Evolutionary conservation across 2,797 vertebrate species (phyloP), one percentile per base, ranked within the genome.

Genomic region (Champsocephalus esox): DNA sequence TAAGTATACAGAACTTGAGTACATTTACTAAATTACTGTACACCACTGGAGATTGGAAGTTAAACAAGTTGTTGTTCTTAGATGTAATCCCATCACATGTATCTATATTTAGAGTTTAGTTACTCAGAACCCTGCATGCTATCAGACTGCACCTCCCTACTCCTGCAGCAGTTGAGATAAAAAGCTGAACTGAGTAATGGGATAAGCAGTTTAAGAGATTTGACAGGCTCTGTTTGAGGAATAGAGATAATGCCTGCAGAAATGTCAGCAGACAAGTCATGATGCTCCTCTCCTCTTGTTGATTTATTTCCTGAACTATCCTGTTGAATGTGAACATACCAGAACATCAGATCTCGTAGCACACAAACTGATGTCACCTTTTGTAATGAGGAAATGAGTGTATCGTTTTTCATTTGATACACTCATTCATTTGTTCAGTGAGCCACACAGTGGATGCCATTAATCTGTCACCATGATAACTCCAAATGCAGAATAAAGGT

Each of bases 191-290:
- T 66, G 70, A 73, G 73, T 73, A 57, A 72, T 73, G 55, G 3
- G 61, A 77, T 94, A 92, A 94, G 82, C 81, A 68, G 91, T 84
- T 94, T 91, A 93, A 89, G 91, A 89, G 92, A 91, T 94, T 94
- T 92, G 75, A 75, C 56, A 50, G 41, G 78, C 81, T 85, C 48
- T 65, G 56, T 66, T 45, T 60, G 50, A 68, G 61, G 60, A 82
- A 72, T 60, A 12, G 70, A 82, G 68, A 80, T 84, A 72, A 84
- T 73, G 74, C 72, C 66, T 66, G 48, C 51, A 73, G 32, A 12
- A 41, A 0, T 65, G 66, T 72, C 64, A 38, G 52, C 44, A 46
- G 46, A 56, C 49, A 49, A 11, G 52, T n/a, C 16, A 3, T 51
- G 7, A 34, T 14, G 58, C 12, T n/a, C 32, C 19, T 62, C 46